Conservation (phyloP, 1,140 invertebrate species). For the Andrena cerasifolii region DNA sequence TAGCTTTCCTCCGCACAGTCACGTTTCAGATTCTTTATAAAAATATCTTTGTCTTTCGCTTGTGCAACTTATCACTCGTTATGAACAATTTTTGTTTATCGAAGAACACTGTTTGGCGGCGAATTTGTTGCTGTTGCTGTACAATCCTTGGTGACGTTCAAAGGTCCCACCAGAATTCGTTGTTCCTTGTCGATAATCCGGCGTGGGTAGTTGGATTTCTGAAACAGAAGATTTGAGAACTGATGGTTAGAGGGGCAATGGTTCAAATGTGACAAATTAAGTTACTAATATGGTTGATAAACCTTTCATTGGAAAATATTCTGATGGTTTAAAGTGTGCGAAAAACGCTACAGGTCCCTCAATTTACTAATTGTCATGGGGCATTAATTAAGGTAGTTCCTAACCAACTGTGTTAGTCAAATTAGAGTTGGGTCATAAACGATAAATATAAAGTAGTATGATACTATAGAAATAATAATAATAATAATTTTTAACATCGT, state of each 20-base stretch:
- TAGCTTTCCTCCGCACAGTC: background rate
- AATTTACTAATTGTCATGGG: no score
- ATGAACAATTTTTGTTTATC: background rate
- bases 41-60: background rate
- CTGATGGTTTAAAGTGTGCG: no score
- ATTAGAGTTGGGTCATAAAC: no score
- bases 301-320: no score
- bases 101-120: background rate
- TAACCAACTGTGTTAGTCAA: no score
- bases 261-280: background rate
- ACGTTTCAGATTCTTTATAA: background rate
- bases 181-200: slow-evolving; percentile 17
- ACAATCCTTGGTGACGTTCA: background rate
- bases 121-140: background rate
- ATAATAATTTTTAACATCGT: no score
- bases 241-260: background rate
- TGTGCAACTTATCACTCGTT: background rate
- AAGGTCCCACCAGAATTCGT: background rate
- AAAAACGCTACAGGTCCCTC: no score
- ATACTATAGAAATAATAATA: no score
- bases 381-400: no score
- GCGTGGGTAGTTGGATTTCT: slow-evolving; percentile 21
- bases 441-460: no score
- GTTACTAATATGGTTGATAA: no score
- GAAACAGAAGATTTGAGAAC: slow-evolving; percentile 14